Conservation (phyloP, 2,113 vertebrate species). For the Vanacampus margaritifer region DNA sequence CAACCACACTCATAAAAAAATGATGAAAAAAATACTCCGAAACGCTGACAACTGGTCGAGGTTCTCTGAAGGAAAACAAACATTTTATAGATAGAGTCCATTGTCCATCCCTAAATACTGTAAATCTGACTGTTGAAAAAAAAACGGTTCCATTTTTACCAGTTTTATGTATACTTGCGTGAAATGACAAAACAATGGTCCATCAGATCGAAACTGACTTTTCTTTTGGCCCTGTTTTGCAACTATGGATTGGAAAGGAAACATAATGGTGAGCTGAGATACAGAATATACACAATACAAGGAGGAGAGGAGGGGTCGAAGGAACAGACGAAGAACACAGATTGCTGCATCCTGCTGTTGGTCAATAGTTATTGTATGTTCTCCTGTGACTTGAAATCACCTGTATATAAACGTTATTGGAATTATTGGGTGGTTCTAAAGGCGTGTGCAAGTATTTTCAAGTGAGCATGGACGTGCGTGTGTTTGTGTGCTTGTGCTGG, state of each 20-base stretch:
- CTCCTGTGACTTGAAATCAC: not conserved
- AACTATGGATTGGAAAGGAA: slow-evolving; percentile 88
- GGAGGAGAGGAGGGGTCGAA: slow-evolving; percentile 58
- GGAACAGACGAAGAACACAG: slow-evolving; percentile 64
- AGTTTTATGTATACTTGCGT: not conserved
- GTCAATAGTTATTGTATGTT: slow-evolving; percentile 8
- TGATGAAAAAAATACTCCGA: too few relatives aligned
- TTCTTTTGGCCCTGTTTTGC: slow-evolving; percentile 48
- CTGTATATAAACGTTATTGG: not conserved
- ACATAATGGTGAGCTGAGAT: slow-evolving; percentile 82
- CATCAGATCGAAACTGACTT: slow-evolving; percentile 3
- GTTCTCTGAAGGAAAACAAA: too few relatives aligned
- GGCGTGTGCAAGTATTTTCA: slow-evolving; percentile 9
- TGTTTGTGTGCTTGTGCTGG: slow-evolving; percentile 40
- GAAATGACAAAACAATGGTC: not conserved
- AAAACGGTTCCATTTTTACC: not conserved
- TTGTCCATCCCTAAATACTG: not conserved
- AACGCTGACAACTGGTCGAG: too few relatives aligned
- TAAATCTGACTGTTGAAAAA: not conserved
- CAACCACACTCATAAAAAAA: too few relatives aligned
- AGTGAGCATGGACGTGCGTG: slow-evolving; percentile 12
- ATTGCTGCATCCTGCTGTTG: slow-evolving; percentile 73
- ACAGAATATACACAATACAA: too few relatives aligned
- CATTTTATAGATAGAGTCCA: not conserved
- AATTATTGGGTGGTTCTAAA: not conserved